Evolutionary conservation across 2,888 invertebrate genomes (phyloP).

Genomic region (Vesta saturnalis): DNA sequence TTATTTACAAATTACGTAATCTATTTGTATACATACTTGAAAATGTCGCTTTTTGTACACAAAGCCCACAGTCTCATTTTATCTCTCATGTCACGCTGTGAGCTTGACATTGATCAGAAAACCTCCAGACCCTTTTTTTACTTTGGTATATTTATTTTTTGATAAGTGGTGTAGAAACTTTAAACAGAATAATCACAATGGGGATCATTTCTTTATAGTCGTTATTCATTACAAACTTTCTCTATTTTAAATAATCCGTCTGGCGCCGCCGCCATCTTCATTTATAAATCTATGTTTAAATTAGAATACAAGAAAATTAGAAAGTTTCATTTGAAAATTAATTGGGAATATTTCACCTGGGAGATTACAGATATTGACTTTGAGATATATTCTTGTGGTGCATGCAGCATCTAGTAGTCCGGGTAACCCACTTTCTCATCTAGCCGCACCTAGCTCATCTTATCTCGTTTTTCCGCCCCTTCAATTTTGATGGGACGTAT

Average conservation of each 20-base stretch:
- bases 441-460: conserved; percentile 31
- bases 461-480: conserved; percentile 13
- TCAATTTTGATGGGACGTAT: conserved; percentile 12
- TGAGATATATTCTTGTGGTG: conserved; percentile 22
- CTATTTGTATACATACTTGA: no score
- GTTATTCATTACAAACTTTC: neutral
- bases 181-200: no score
- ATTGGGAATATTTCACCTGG: neutral
- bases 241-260: neutral
- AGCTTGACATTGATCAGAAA: no score
- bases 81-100: no score
- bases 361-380: conserved; percentile 24
- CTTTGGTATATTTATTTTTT: no score
- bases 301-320: neutral
- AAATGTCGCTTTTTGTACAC: no score
- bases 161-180: no score
- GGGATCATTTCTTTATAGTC: no score
- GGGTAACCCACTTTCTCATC: conserved; percentile 37
- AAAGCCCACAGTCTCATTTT: no score
- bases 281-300: neutral
- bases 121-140: no score
- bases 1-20: neutral
- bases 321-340: neutral
- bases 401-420: conserved; percentile 35
- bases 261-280: neutral